Base-by-base conservation (phyloP, 2,888 invertebrate genomes). In the Lithophane socia region DNA sequence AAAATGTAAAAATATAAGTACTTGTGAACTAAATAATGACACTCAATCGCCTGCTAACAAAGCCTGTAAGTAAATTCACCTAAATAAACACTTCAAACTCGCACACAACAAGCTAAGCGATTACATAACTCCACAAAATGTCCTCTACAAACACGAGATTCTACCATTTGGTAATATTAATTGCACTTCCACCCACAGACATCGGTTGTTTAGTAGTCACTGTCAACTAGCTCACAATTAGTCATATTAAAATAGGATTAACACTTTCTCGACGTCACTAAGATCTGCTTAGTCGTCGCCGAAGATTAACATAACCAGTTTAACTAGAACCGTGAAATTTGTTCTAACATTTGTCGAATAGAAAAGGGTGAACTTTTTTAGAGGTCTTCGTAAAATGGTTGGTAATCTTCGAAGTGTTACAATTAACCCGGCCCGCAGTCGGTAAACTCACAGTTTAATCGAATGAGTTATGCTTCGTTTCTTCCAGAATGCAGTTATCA, bases 391-490 rank as follows among this genome's bases (percentile, higher is more conserved):
- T 88, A 85, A 78, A 90, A 7, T 91, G 90, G 90, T 63, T 29
- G 24, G 10, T 1, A n/a, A 88, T 69, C 72, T 79, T 74, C 71
- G 79, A 85, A 77, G 87, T 86, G 91, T 89, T 86, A 89, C 90
- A 92, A 92, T 93, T 93, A 93, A 91, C 91, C 87, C 86, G 85
- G 88, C 96, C 96, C 95, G 95, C 96, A 96, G 95, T 89, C 86
- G 87, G 90, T 90, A 90, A 92, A 86, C 85, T 84, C 73, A 89
- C 89, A 84, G 87, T 87, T 94, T 95, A 96, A 96, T 95, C 94
- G 93, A 96, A 96, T 96, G 95, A 96, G 96, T 95, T 96, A 96
- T 94, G 96, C 94, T 93, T 95, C 92, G 94, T 96, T 93, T 93
- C 91, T 90, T 78, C 86, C 85, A 89, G 91, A 92, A 92, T 93